A percentile compares a stretch with the other conserved stretches of the same genome.
Evolutionary conservation across 2,888 invertebrate genomes (phyloP).

Genomic region (Marronus borbonicus): DNA sequence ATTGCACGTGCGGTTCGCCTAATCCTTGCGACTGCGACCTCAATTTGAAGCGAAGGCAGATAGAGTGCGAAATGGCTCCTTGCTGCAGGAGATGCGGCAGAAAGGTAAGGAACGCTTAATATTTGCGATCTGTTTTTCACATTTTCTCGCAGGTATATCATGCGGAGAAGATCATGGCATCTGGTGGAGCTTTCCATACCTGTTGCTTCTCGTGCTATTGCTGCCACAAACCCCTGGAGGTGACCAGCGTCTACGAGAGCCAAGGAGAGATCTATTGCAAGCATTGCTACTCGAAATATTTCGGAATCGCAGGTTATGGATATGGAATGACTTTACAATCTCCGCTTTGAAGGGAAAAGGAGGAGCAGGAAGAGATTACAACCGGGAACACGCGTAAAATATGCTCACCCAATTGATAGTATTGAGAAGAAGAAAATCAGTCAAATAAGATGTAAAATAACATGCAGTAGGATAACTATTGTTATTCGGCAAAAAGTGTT

Average conservation of each 20-base stretch:
- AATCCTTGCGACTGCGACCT: constrained; percentile 59
- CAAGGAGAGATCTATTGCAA: constrained; percentile 73
- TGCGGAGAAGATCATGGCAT: constrained; percentile 68
- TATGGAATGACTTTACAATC: constrained; percentile 64
- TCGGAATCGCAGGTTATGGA: constrained; percentile 71
- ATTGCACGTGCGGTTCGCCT: constrained; percentile 57
- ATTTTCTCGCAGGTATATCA: constrained; percentile 63
- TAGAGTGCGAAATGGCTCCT: constrained; percentile 55
- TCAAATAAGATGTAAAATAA: not conserved
- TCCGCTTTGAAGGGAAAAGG: constrained; percentile 41
- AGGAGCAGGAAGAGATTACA: not conserved
- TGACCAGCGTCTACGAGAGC: constrained; percentile 70
- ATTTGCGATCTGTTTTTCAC: not conserved
- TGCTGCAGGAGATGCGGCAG: constrained; percentile 68
- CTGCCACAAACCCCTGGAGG: constrained; percentile 71
- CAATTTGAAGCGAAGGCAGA: constrained; percentile 51
- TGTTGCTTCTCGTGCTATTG: constrained; percentile 73
- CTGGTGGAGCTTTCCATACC: constrained; percentile 70
- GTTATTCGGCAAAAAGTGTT: constrained; percentile 34
- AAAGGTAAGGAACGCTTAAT: constrained; percentile 61
- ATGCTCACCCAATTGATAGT: not conserved
- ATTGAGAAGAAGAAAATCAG: not conserved
- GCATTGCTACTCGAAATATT: constrained; percentile 71
- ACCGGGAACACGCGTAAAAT: not conserved
- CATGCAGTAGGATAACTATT: not conserved